Evolutionary conservation across 2,888 invertebrate species (phyloP), one percentile per base, ranked within the genome.

Genomic region (Chorisops tibialis): DNA sequence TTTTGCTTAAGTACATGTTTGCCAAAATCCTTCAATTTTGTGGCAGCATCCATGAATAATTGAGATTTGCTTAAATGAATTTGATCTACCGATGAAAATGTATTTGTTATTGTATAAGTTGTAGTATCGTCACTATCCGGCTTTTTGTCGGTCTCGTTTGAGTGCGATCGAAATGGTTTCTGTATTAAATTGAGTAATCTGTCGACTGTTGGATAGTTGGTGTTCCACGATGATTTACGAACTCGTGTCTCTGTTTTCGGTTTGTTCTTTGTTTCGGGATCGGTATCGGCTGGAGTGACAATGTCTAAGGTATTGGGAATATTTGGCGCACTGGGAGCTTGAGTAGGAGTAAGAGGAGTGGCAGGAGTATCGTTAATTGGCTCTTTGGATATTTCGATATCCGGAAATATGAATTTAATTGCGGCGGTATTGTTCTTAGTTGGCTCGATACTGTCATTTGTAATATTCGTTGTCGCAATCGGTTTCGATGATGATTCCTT

Each of bases 111-210:
- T 50, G 54, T 61, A 49, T 58, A 56, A 12, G 30, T 37, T 39
- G 30, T 43, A 39, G 21, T 6, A 7, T 50, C 48, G 30, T 14
- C 35, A 52, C 19, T 9, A 24, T 43, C 43, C 14, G 56, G 2
- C 51, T 56, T 64, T n/a, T 30, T 62, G n/a, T 62, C 61, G 6
- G 14, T 48, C 7, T 59, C 59, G 5, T 14, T 35, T 14, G 47
- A 48, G n/a, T 18, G 37, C 14, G 59, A 52, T 22, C 54, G 39
- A 11, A 24, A 50, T 11, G 60, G 18, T 24, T 62, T 83, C 66
- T 86, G 85, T 71, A 88, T 87, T 2, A 87, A 69, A 22, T 85
- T 86, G 0, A 87, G 70, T 2, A 88, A 73, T 70, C 85, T 86
- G 65, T 87, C 87, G 54, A 87, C 77, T 70, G 85, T 83, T 0